phyloP scores from a whole-genome alignment of 2,888 invertebrate genomes.

The Parelbella ahira region DNA sequence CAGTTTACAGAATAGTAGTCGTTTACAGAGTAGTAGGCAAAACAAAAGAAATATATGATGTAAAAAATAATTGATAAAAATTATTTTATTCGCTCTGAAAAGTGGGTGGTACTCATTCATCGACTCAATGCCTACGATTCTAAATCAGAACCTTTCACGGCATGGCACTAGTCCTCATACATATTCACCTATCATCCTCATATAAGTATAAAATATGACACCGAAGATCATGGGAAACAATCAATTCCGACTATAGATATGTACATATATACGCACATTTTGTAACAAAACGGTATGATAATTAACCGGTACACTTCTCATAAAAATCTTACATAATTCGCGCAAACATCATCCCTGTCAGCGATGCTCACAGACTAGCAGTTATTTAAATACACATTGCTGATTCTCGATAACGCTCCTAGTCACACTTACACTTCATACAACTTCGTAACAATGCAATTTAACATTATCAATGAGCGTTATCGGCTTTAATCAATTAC shows the following conservation, averaged over 20 bases:
- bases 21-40: conserved; percentile 67
- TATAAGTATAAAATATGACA: conserved; percentile 48
- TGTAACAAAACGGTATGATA: conserved; percentile 37
- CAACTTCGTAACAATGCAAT: conserved; percentile 11
- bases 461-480: conserved; percentile 18
- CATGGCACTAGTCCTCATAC: conserved; percentile 79
- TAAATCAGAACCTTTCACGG: conserved; percentile 79
- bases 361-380: conserved; percentile 79
- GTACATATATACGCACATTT: conserved; percentile 39
- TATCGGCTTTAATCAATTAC: conserved; percentile 29
- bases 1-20: conserved; percentile 66
- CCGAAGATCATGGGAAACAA: conserved; percentile 44
- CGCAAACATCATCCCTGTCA: conserved; percentile 78
- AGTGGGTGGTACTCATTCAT: conserved; percentile 80
- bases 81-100: conserved; percentile 67
- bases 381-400: conserved; percentile 50
- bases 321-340: conserved; percentile 76
- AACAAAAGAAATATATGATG: conserved; percentile 59
- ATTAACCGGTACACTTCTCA: conserved; percentile 48
- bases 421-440: too few species aligned
- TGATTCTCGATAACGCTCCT: conserved; percentile 27
- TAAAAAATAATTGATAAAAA: conserved; percentile 55
- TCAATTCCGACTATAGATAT: conserved; percentile 41
- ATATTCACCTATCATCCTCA: conserved; percentile 75
- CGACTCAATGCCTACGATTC: conserved; percentile 77